A percentile compares a stretch with the other conserved stretches of the same genome.
These are phyloP conservation scores for Doris montereyensis DNA, from an alignment of 2,888 invertebrate genomes.

Conservation along the genomic window DNA sequence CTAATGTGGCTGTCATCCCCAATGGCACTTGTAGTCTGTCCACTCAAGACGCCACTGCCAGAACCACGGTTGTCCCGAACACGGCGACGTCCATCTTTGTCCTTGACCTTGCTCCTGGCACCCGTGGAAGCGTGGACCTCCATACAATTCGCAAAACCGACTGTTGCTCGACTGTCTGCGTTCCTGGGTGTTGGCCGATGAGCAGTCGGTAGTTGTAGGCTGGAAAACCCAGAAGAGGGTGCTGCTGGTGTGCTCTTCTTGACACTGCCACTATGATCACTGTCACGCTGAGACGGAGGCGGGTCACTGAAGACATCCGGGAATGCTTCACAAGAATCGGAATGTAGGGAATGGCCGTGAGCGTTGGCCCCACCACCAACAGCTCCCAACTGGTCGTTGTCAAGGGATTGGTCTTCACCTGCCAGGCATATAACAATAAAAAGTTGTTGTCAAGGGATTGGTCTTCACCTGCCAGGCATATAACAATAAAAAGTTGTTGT, in stretches of 20 bases:
- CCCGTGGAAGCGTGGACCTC: constrained; percentile 25
- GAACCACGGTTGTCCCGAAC: constrained; percentile 12
- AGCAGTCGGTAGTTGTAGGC: constrained; percentile 15
- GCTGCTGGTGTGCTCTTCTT: neutral
- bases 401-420: constrained; percentile 32
- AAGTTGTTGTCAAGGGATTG: no score
- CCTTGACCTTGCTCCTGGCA: constrained; percentile 37
- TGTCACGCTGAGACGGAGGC: neutral
- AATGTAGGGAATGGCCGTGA: constrained; percentile 51
- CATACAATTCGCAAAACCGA: neutral
- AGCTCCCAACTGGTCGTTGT: constrained; percentile 45
- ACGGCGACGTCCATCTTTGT: constrained; percentile 4
- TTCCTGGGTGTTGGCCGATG: neutral
- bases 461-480: no score
- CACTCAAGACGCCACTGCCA: constrained; percentile 1
- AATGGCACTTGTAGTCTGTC: neutral
- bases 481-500: no score
- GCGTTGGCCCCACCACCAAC: constrained; percentile 58
- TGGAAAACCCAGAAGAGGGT: neutral
- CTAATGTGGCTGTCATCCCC: neutral
- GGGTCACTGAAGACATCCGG: constrained; percentile 11
- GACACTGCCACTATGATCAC: neutral
- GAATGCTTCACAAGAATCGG: constrained; percentile 6
- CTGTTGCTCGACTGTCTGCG: neutral
- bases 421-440: neutral